Evolutionary conservation across 1,140 invertebrate genomes (phyloP).

Genomic region (Drosophila nigromelanica): DNA sequence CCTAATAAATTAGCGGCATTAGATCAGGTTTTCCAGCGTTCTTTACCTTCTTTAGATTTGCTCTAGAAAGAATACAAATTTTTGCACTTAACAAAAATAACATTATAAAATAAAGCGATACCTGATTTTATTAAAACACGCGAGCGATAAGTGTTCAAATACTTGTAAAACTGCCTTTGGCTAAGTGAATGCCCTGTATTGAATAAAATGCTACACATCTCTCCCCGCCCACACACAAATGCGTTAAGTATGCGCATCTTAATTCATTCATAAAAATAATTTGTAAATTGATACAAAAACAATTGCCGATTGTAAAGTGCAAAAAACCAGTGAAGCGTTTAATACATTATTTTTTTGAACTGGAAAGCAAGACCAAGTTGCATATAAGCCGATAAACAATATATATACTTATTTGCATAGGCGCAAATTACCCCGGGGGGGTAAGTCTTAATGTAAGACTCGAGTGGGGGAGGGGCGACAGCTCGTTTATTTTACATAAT

Average conservation of each 20-base stretch:
- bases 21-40: neutral
- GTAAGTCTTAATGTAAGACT: neutral
- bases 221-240: conserved; percentile 16
- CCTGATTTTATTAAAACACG: conserved; percentile 1
- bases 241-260: conserved; percentile 46
- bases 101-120: neutral
- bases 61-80: neutral
- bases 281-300: conserved; percentile 36
- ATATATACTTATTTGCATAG: conserved; percentile 66
- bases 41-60: neutral
- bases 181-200: conserved; percentile 64
- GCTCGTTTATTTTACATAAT: conserved; percentile 76
- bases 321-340: conserved; percentile 30
- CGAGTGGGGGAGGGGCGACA: neutral
- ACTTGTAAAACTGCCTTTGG: neutral
- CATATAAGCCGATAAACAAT: conserved; percentile 34
- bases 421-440: conserved; percentile 35
- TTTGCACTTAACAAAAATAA: neutral
- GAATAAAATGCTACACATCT: conserved; percentile 15
- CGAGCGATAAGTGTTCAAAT: conserved; percentile 5
- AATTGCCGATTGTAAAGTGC: conserved; percentile 47
- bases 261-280: conserved; percentile 71
- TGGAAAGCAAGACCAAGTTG: conserved; percentile 20
- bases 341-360: conserved; percentile 6
- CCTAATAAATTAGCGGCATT: conserved; percentile 3